Evolutionary conservation across 2,797 vertebrate species (phyloP).

Genomic region (Knipowitschia caucasica): DNA sequence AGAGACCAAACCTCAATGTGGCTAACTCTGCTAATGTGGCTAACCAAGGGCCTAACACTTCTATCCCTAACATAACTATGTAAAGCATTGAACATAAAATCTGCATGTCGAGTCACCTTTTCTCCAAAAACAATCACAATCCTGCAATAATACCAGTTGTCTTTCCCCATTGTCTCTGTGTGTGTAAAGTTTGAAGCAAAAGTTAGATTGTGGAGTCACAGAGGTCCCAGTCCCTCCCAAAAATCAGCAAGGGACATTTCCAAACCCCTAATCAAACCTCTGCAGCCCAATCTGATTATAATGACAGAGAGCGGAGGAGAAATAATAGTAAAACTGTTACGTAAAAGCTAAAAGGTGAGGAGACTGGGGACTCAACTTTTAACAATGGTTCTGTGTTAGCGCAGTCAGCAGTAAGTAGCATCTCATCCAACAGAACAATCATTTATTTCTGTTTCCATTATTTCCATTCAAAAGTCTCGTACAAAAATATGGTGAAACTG

Average conservation of each 20-base stretch:
- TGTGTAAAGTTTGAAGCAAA: background rate
- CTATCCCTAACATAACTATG: no score
- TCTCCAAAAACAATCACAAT: no score
- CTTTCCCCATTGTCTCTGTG: background rate
- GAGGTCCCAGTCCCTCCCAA: background rate
- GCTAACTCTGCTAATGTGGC: no score
- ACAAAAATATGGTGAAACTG: background rate
- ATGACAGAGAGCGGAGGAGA: background rate
- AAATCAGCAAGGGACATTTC: constrained; percentile 7
- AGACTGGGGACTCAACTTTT: background rate
- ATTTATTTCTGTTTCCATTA: background rate
- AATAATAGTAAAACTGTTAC: background rate
- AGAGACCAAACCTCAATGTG: no score
- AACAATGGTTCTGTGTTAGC: no score
- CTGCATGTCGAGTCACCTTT: no score
- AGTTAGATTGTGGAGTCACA: background rate
- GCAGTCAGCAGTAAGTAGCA: no score
- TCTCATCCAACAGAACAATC: background rate
- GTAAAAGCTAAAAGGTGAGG: background rate
- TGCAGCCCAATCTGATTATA: background rate
- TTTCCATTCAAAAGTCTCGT: background rate
- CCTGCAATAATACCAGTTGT: background rate
- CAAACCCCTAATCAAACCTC: constrained; percentile 1
- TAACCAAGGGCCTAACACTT: no score
- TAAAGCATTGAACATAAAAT: no score